Evolutionary conservation across 2,888 invertebrate species (phyloP), one percentile per base, ranked within the genome.

Genomic region (Ditylenchus weischeri): DNA sequence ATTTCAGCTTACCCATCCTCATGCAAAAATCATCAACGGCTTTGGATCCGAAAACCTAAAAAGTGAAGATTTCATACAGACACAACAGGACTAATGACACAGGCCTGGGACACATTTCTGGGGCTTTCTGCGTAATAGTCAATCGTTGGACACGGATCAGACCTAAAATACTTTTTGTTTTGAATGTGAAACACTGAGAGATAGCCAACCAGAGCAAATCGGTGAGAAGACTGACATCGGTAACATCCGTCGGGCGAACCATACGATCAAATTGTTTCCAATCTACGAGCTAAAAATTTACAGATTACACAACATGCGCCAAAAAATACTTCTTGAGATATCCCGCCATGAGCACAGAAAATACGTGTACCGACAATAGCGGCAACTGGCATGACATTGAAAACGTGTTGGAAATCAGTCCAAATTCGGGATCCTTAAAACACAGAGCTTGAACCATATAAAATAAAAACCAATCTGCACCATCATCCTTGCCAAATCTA

Each of bases 291-390:
- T 43, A 10, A 43, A 43, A 43, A 8, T 15, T 43, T 43, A 43
- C 43, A 29, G 29, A 29, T 2, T 29, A 29, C 29, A 29, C 5
- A n/a, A n/a, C 8, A 6, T 13, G 8, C 15, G 43, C 11, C 3
- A 43, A 43, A 43, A 43, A 43, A 1, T 13, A 43, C 43, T 15
- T 87, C 85, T 6, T 87, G 87, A 18, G 86, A 86, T 35, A 87
- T 81, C 7, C 87, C 87, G 38, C 87, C 87, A 77, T 87, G 87
- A 83, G 85, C 86, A 77, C 87, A 86, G 76, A 87, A 84, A 76
- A 87, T 86, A 38, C 86, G 85, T 48, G 84, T 84, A 71, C 86
- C 86, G 57, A 87, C 62, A n/a, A 70, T 43, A 75, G 80, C 76
- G 78, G 84, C 85, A 48, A 87, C 82, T 47, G 87, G 87, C 69